phyloP scores from a whole-genome alignment of 2,113 vertebrate genomes.

The Marmota flaviventris region DNA sequence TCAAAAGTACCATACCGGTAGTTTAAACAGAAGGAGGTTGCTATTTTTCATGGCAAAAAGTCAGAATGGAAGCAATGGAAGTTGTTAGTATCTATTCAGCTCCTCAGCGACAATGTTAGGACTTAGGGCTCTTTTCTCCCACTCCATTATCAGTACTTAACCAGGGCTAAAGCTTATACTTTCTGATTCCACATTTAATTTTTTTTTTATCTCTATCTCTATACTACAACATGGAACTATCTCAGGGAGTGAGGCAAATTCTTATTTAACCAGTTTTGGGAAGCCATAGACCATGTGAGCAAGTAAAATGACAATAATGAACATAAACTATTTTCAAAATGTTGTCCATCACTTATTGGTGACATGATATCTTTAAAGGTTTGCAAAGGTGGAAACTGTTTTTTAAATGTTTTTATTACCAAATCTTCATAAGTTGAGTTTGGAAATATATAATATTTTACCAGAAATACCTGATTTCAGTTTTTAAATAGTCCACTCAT shows the following conservation, averaged over 20 bases:
- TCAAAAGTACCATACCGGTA: not conserved
- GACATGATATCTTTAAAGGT: not conserved
- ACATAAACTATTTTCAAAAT: not conserved
- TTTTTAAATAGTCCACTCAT: not conserved
- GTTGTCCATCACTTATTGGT: not conserved
- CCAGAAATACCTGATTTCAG: not conserved
- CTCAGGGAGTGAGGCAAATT: not conserved
- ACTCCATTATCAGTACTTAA: not conserved
- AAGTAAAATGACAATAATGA: not conserved
- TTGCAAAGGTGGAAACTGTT: not conserved
- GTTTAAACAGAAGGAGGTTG: not conserved
- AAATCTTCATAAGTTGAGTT: not conserved
- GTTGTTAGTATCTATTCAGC: not conserved
- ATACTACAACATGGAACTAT: not conserved
- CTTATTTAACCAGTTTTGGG: not conserved
- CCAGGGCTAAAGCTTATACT: not conserved
- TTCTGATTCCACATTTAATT: not conserved
- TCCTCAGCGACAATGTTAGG: not conserved
- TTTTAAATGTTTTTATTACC: not conserved
- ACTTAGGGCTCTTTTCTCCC: not conserved
- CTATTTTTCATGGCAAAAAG: not conserved
- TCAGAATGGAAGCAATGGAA: not conserved
- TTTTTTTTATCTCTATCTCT: not conserved
- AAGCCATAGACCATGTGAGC: not conserved
- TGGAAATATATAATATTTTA: not conserved